These are phyloP conservation scores for Melanotaenia maccullochi DNA, from an alignment of 2,797 vertebrate species.

Conservation along the genomic window DNA sequence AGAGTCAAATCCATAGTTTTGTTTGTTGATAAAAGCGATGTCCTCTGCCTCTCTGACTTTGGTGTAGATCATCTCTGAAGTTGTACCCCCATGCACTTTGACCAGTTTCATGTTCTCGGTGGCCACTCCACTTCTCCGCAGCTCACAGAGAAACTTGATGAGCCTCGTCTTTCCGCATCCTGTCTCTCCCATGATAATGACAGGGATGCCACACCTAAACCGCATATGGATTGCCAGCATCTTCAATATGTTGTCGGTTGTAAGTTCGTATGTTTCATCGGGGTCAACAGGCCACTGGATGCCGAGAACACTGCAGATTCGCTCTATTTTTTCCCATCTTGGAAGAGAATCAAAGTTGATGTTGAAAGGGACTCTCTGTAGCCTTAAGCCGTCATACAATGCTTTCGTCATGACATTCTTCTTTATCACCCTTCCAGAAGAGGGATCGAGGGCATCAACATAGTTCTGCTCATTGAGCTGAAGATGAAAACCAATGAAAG, in stretches of 20 bases:
- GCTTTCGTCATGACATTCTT: conserved; percentile 83
- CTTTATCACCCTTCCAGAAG: conserved; percentile 82
- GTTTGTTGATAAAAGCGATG: conserved; percentile 83
- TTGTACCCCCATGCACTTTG: conserved; percentile 97
- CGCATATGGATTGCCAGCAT: conserved; percentile 97
- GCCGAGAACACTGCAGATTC: conserved; percentile 89
- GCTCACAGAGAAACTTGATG: conserved; percentile 90
- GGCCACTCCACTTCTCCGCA: conserved; percentile 76
- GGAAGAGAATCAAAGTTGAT: conserved; percentile 87
- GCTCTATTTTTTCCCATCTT: conserved; percentile 88
- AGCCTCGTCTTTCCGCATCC: conserved; percentile 97
- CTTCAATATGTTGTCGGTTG: conserved; percentile 93
- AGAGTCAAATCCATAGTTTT: conserved; percentile 84
- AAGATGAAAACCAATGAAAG: conserved; percentile 96
- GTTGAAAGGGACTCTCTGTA: conserved; percentile 93
- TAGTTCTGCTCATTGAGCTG: conserved; percentile 50
- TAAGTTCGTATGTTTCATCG: conserved; percentile 94
- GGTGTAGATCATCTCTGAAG: conserved; percentile 86
- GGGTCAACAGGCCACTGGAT: conserved; percentile 89
- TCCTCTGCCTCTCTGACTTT: conserved; percentile 88
- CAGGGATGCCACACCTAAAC: conserved; percentile 94
- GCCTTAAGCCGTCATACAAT: conserved; percentile 84
- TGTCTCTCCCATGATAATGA: conserved; percentile 97
- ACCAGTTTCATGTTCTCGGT: conserved; percentile 92
- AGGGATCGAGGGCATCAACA: conserved; percentile 88